Evolutionary conservation across 2,113 vertebrate genomes (phyloP), one percentile per base, ranked within the genome.

Genomic region (Acrocephalus arundinaceus): DNA sequence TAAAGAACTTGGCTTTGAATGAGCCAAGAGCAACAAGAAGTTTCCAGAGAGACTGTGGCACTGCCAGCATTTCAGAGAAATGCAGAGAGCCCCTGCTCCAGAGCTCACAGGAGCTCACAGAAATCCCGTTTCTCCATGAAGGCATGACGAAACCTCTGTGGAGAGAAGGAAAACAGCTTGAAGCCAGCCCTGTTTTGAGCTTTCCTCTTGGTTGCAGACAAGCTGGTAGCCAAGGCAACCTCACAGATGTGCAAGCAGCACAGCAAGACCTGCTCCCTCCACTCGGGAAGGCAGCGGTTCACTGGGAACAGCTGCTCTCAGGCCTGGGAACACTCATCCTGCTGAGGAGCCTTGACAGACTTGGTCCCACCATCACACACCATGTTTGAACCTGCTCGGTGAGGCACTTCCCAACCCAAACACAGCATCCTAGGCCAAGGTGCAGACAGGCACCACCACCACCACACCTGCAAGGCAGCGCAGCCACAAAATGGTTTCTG

Each of bases 221-320:
- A 94, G 92, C 75, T 5, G 76, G 95, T 96, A 97, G 93, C 94
- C 93, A 97, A 97, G 95, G 93, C 91, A 96, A 96, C 96, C 82
- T 89, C 8, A 4, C 90, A 96, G 93, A 91, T 88, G 83, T 89
- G 83, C 0, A 12, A 95, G 86, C 94, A 19, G 89, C 87, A 70
- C 39, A 31, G 86, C 66, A 81, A 89, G 81, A 77, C 81, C 93
- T 58, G 66, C 75, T 96, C 70, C 73, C 80, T 61, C 46, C 0
- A 7, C 83, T 72, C 3, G 0, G 62, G 62, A 65, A 91, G 85
- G 43, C 11, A 0, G 70, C 67, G 35, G 79, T 55, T 91, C 87
- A 58, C 33, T 11, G 9, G 41, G 48, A 61, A 79, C 31, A 4
- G 89, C 54, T 6, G 4, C 85, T 62, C 35, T 15, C 61, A 17